phyloP scores from a whole-genome alignment of 2,888 invertebrate genomes.

The Drosophila incognita region DNA sequence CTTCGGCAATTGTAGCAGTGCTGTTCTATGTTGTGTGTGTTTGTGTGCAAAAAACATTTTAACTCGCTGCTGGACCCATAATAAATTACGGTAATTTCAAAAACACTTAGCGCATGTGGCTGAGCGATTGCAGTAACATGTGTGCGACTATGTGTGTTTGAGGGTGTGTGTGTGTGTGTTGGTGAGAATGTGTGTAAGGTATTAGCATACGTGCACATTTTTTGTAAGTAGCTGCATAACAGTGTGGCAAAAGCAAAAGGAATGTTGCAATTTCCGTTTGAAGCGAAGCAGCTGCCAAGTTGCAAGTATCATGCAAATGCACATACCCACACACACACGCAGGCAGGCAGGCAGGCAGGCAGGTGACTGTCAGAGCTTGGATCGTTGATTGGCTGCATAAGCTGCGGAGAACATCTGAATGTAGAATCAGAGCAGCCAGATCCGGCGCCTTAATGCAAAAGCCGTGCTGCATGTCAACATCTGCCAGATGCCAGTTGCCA shows the following conservation, averaged over 20 bases:
- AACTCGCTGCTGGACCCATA: constrained; percentile 47
- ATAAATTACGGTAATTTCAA: constrained; percentile 79
- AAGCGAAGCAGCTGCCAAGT: constrained; percentile 57
- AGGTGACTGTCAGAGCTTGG: constrained; percentile 54
- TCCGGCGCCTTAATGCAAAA: constrained; percentile 66
- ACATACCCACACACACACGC: constrained; percentile 6
- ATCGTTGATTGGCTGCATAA: constrained; percentile 65
- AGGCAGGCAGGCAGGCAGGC: constrained; percentile 3
- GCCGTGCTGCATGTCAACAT: constrained; percentile 57
- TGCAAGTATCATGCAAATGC: constrained; percentile 59
- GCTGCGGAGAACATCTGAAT: constrained; percentile 21
- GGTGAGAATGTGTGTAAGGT: constrained; percentile 14
- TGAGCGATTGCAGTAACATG: constrained; percentile 40
- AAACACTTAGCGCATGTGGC: constrained; percentile 68
- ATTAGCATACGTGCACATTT: constrained; percentile 58
- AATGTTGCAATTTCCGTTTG: constrained; percentile 72
- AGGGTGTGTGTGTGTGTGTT: constrained; percentile 4
- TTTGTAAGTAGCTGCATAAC: constrained; percentile 42
- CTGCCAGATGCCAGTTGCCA: constrained; percentile 24
- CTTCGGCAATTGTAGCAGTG: constrained; percentile 50
- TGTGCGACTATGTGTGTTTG: constrained; percentile 1
- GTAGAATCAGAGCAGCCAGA: constrained; percentile 23
- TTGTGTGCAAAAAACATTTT: constrained; percentile 43
- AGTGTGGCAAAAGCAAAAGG: constrained; percentile 28
- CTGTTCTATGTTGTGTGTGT: constrained; percentile 1